A percentile compares a stretch with the other conserved stretches of the same genome.
Evolutionary conservation across 2,888 invertebrate genomes (phyloP).

Genomic region (Gandaritis pyraliata): DNA sequence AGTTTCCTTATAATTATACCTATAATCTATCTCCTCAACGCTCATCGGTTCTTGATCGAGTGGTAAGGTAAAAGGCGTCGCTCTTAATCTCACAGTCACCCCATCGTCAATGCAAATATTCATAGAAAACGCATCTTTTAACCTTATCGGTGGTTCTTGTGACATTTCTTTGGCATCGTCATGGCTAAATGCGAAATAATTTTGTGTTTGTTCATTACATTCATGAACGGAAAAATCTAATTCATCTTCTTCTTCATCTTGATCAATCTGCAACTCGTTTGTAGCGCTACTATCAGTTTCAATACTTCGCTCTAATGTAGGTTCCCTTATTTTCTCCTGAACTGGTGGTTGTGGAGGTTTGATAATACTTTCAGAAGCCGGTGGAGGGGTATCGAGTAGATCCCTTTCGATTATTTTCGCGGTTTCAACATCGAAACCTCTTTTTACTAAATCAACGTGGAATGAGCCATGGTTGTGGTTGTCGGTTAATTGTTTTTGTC

Average conservation of each 20-base stretch:
- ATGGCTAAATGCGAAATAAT: slow-evolving; percentile 58
- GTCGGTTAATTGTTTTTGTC: neutral
- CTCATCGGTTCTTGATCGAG: slow-evolving; percentile 56
- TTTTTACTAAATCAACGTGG: slow-evolving; percentile 69
- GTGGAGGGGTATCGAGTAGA: slow-evolving; percentile 63
- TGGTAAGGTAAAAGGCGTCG: slow-evolving; percentile 58
- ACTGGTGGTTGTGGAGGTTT: slow-evolving; percentile 29
- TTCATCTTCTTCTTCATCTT: slow-evolving; percentile 60
- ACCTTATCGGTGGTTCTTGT: slow-evolving; percentile 49
- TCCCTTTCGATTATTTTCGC: slow-evolving; percentile 78
- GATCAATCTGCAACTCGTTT: slow-evolving; percentile 52
- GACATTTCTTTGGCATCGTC: slow-evolving; percentile 53
- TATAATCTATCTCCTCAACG: slow-evolving; percentile 47
- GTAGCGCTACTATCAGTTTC: slow-evolving; percentile 44
- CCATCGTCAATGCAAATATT: slow-evolving; percentile 75
- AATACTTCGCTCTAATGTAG: slow-evolving; percentile 42
- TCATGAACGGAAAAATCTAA: slow-evolving; percentile 65
- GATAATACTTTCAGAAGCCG: slow-evolving; percentile 35
- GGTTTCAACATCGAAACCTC: slow-evolving; percentile 75
- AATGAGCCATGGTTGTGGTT: slow-evolving; percentile 50
- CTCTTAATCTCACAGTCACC: slow-evolving; percentile 65
- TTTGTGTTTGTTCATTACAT: slow-evolving; percentile 64
- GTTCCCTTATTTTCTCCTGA: slow-evolving; percentile 41
- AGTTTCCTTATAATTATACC: slow-evolving; percentile 62
- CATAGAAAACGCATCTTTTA: slow-evolving; percentile 75